phyloP scores from a whole-genome alignment of 2,888 invertebrate genomes.

The Drosophila longiperda region DNA sequence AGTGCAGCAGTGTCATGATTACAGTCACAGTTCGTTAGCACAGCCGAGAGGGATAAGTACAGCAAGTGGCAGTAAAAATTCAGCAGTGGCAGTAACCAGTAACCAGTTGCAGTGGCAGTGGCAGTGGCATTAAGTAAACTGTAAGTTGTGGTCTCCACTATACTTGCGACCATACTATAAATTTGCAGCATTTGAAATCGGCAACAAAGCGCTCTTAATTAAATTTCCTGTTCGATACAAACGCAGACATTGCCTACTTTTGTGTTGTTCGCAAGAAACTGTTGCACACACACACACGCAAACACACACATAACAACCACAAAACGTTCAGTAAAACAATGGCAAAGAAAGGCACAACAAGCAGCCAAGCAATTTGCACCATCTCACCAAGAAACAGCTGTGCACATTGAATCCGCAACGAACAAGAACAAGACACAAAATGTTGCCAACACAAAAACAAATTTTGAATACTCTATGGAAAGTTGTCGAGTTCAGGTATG shows the following conservation, averaged over 20 bases:
- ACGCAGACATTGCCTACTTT: conserved; percentile 64
- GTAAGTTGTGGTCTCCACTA: conserved; percentile 46
- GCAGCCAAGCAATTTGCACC: conserved; percentile 65
- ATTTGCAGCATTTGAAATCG: conserved; percentile 38
- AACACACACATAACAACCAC: conserved; percentile 48
- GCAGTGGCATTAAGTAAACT: conserved; percentile 14
- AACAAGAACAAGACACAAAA: conserved; percentile 17
- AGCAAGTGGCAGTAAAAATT: conserved; percentile 12
- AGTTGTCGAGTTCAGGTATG: fast-evolving
- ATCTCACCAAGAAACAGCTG: conserved; percentile 67
- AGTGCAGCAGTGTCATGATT: conserved; percentile 53
- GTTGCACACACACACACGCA: conserved; percentile 54
- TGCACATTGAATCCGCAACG: conserved; percentile 27
- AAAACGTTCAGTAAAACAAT: conserved; percentile 56
- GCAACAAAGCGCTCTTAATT: conserved; percentile 66
- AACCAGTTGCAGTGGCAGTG: conserved; percentile 8
- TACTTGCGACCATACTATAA: conserved; percentile 6
- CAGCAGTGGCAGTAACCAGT: conserved; percentile 12
- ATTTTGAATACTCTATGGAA: conserved; percentile 11
- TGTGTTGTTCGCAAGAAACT: conserved; percentile 49
- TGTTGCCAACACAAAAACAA: neutral
- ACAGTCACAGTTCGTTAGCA: conserved; percentile 68
- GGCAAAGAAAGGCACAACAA: conserved; percentile 44
- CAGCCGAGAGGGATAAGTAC: conserved; percentile 17
- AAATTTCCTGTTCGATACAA: conserved; percentile 68